Base-by-base conservation (phyloP, 2,797 vertebrate species). In the Oceanodroma leucorhoa region DNA sequence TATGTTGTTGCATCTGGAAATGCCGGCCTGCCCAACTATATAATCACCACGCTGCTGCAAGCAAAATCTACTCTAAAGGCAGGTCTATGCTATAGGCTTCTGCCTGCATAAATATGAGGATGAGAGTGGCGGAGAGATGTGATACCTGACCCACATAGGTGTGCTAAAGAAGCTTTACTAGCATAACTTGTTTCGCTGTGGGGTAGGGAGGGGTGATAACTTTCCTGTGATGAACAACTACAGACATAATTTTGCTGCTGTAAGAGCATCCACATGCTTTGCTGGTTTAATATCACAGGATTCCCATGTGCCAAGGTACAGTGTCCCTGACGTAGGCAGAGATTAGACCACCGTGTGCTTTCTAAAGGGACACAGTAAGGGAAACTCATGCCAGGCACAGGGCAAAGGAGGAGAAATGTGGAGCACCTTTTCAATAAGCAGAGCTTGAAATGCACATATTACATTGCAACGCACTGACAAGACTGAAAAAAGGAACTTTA, bases 111-210 rank as follows among this genome's bases (percentile, higher is more conserved):
- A 96, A 41, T 93, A 95, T 1, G 20, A 51, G 80, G 83, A 93
- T 55, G 92, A 85, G 88, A 90, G 66, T 0, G 0, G 92, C 1
- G 0, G 46, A 84, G 77, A 64, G 96, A 94, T 95, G 94, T 85
- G 94, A 96, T 97, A 95, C 94, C 94, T 96, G 94, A 95, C 94
- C 93, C 95, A 96, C 89, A 95, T 91, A 93, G 76, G 90, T 43
- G 89, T 46, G 89, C 92, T 87, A 23, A 80, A 93, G 95, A 54
- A 85, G 95, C 89, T 91, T 91, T 94, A 95, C 89, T 57, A 73
- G 95, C 94, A 87, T 57, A 93, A 95, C 96, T 95, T 61, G 96
- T 93, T 95, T 89, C 0, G 72, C 95, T 84, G 8, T 14, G 38
- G 92, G 91, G 89, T 40, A 94, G 92, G 95, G 96, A 96, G 93